Base-by-base conservation (phyloP, 2,113 vertebrate species). In the Pomatostomus ruficeps region DNA sequence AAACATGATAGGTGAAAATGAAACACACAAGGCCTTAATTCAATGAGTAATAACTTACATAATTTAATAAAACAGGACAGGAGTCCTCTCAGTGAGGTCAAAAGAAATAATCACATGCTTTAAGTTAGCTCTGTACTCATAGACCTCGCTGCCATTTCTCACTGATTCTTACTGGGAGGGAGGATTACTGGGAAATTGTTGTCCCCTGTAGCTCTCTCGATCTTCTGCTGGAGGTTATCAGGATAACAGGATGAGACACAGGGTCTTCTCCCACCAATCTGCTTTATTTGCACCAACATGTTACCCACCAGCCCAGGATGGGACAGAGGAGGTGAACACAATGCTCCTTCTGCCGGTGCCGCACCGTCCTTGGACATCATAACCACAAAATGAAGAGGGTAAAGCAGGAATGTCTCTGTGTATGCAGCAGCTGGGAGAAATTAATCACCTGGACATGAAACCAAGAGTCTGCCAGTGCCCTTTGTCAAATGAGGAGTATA, bases 261-360 rank as follows among this genome's bases (percentile, higher is more conserved):
- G 0, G 15, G n/a, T 23, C 20, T 51, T 38, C 38, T 79, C 62
- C 49, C 80, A 62, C 8, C n/a, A 29, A 15, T 6, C 33, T 38
- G 17, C 3, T 58, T 86, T 66, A 42, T 49, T 54, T 89, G 90
- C 79, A 72, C 26, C 68, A 9, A 5, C 63, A 52, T 7, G 0
- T 33, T 10, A 35, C 36, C 7, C 14, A 12, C 23, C 65, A 59
- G 68, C 8, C 38, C 4, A 0, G 1, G 63, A 61, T 1, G 40
- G 83, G 35, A 38, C 29, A 38, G 65, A 6, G 3, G 59, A 71
- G 73, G 55, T 7, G 65, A 79, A 20, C 29, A 23, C 14, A 7
- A 7, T 1, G 0, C 6, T 29, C 14, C 40, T 1, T 12, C 70
- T 59, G 88, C 70, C 1, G 1, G 49, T 0, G 0, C 59, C 10